Evolutionary conservation across 2,888 invertebrate genomes (phyloP).

Genomic region (Choreutis nemorana): DNA sequence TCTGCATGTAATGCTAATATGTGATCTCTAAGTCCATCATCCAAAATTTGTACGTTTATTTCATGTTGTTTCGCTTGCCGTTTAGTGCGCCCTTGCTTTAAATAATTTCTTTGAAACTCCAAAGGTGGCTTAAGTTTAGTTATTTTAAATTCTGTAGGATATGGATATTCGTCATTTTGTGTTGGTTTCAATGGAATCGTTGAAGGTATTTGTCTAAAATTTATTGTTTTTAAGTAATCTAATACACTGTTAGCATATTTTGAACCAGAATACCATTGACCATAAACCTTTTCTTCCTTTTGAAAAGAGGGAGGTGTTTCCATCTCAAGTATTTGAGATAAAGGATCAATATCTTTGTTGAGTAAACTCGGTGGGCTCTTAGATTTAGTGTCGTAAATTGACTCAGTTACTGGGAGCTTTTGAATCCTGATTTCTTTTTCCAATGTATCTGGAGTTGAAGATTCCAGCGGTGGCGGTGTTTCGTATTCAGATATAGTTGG

Average conservation of each 20-base stretch:
- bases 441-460: conserved; percentile 13
- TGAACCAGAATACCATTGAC: conserved; percentile 46
- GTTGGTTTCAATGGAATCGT: conserved; percentile 42
- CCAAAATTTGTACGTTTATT: conserved; percentile 42
- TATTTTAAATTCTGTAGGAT: conserved; percentile 35
- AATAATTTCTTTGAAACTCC: conserved; percentile 29
- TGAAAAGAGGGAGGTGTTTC: conserved; percentile 34
- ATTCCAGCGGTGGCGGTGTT: conserved; percentile 31
- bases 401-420: conserved; percentile 11
- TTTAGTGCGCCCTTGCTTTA: conserved; percentile 27
- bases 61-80: conserved; percentile 20
- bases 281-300: conserved; percentile 31
- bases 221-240: conserved; percentile 43
- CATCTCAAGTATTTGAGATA: conserved; percentile 14
- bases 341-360: background rate
- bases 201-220: conserved; percentile 29
- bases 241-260: conserved; percentile 44
- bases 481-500: conserved; percentile 32
- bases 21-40: conserved; percentile 29
- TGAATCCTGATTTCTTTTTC: conserved; percentile 14
- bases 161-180: conserved; percentile 43
- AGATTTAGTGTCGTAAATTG: conserved; percentile 11
- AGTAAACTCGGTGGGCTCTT: background rate
- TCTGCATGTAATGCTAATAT: conserved; percentile 33
- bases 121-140: conserved; percentile 28